Conservation (phyloP, 2,113 vertebrate genomes). For the Aspiorhynchus laticeps region DNA sequence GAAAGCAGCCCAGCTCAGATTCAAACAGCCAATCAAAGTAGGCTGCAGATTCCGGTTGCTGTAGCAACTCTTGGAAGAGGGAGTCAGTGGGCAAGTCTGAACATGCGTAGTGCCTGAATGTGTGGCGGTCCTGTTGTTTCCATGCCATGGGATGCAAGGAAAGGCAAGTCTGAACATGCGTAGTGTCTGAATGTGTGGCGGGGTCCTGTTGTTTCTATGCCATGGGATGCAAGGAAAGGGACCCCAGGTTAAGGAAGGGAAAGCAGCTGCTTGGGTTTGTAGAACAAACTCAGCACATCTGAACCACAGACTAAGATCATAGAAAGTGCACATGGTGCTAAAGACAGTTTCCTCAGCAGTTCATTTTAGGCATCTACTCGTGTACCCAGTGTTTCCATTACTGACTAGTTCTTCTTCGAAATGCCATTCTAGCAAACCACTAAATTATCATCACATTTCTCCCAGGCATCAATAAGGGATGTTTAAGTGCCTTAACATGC, state of each 20-base stretch:
- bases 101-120: slow-evolving; percentile 61
- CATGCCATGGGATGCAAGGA: slow-evolving; percentile 75
- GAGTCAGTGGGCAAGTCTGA: slow-evolving; percentile 68
- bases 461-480: neutral
- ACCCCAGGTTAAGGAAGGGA: neutral
- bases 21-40: slow-evolving; percentile 64
- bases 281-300: slow-evolving; percentile 57
- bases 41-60: slow-evolving; percentile 65
- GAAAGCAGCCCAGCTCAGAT: slow-evolving; percentile 36
- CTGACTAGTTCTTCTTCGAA: neutral
- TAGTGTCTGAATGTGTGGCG: slow-evolving; percentile 55
- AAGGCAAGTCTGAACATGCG: slow-evolving; percentile 72
- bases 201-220: slow-evolving; percentile 64
- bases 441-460: neutral
- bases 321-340: slow-evolving; percentile 60
- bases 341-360: slow-evolving; percentile 65
- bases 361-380: slow-evolving; percentile 68
- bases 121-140: slow-evolving; percentile 58
- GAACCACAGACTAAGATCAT: slow-evolving; percentile 68
- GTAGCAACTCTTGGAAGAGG: slow-evolving; percentile 61
- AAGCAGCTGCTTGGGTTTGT: slow-evolving; percentile 69
- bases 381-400: slow-evolving; percentile 62
- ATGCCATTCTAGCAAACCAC: neutral
- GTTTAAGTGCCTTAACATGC: neutral
- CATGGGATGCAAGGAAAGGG: slow-evolving; percentile 64